phyloP scores from a whole-genome alignment of 2,888 invertebrate genomes.

The Thumatha senex region DNA sequence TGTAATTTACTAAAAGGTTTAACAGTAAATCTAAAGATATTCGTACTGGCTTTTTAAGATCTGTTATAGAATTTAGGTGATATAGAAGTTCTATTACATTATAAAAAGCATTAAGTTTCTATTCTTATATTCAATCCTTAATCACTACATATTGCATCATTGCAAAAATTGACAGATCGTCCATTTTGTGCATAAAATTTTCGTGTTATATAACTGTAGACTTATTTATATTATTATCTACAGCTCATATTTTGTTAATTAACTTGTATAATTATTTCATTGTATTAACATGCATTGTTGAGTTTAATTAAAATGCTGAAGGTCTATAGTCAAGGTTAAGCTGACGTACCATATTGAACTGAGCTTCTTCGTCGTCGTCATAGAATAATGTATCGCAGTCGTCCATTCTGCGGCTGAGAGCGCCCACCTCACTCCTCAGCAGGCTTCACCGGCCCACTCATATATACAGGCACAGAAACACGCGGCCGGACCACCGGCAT shows the following conservation, averaged over 20 bases:
- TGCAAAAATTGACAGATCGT: conserved; percentile 41
- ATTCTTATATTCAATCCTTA: neutral
- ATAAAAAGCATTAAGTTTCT: no score
- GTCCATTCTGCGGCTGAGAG: conserved; percentile 73
- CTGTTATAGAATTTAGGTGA: no score
- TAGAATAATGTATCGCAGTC: conserved; percentile 78
- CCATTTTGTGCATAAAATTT: conserved; percentile 54
- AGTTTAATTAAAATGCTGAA: conserved; percentile 18
- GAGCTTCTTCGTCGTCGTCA: conserved; percentile 81
- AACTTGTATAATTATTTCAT: neutral
- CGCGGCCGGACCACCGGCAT: conserved; percentile 80
- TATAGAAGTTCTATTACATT: no score
- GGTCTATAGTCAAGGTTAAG: conserved; percentile 45
- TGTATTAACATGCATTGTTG: conserved; percentile 2
- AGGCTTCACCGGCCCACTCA: conserved; percentile 71
- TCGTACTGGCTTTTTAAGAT: no score
- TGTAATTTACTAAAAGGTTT: no score
- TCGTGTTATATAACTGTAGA: conserved; percentile 44
- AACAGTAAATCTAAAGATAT: no score
- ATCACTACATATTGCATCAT: conserved; percentile 40
- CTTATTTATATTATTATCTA: neutral
- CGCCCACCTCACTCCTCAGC: conserved; percentile 62
- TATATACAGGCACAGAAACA: conserved; percentile 55
- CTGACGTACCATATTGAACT: conserved; percentile 78
- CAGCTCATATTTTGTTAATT: no score